These are phyloP conservation scores for Psittacara wagleri DNA, from an alignment of 2,113 vertebrate genomes.

Conservation along the genomic window DNA sequence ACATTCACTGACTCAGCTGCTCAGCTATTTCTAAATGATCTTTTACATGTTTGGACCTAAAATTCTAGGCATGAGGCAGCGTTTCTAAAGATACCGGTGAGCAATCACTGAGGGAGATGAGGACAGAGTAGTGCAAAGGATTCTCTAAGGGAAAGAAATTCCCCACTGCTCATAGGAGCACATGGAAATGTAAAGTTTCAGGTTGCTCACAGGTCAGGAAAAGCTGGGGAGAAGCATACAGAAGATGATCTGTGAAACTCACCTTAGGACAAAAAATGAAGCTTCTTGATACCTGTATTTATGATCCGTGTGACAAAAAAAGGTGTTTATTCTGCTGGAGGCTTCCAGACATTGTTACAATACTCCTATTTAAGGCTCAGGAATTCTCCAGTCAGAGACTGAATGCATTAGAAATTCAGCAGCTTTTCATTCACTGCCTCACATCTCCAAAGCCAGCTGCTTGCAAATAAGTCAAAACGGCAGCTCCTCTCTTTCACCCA, in stretches of 20 bases:
- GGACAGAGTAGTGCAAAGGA: not conserved
- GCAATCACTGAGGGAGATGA: not conserved
- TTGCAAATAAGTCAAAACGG: not conserved
- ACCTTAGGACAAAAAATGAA: not conserved
- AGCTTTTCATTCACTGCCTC: not conserved
- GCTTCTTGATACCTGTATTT: not conserved
- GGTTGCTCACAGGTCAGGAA: not conserved
- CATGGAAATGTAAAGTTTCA: not conserved
- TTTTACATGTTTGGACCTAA: not conserved
- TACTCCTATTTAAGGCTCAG: not conserved
- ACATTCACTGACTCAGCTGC: not conserved
- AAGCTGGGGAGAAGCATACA: not conserved
- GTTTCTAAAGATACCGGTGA: not conserved
- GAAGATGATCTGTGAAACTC: not conserved
- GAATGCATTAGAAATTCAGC: not conserved
- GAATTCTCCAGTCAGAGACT: not conserved
- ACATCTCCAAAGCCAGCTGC: not conserved
- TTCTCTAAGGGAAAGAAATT: not conserved
- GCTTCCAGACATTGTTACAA: not conserved
- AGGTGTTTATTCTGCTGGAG: not conserved
- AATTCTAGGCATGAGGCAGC: not conserved
- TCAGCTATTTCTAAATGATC: not conserved
- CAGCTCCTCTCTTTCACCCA: not conserved
- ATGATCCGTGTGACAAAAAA: not conserved
- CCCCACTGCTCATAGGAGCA: not conserved